phyloP scores from a whole-genome alignment of 2,888 invertebrate species.

The Lamellibrachia satsuma region DNA sequence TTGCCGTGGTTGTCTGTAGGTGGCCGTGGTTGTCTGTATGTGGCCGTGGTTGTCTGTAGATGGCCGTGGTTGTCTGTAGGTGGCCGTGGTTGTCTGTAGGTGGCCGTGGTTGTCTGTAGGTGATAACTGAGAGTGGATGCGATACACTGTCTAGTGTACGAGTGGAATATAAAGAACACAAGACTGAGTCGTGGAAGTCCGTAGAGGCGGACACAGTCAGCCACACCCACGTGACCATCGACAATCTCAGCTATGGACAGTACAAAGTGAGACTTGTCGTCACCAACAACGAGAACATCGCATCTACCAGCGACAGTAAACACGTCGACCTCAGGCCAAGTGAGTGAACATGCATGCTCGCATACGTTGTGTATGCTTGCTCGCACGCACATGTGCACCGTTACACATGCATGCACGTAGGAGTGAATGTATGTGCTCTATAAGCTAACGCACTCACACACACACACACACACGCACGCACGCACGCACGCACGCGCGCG shows the following conservation, averaged over 20 bases:
- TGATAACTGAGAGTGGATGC: not conserved
- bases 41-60: too few relatives aligned
- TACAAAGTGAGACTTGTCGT: not conserved
- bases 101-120: not conserved
- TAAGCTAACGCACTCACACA: too few relatives aligned
- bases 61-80: too few relatives aligned
- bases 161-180: not conserved
- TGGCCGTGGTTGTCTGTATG: too few relatives aligned
- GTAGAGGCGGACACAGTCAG: not conserved
- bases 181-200: not conserved
- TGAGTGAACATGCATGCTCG: not conserved
- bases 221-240: not conserved
- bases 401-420: too few relatives aligned
- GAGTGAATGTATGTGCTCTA: too few relatives aligned
- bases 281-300: not conserved
- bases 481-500: too few relatives aligned
- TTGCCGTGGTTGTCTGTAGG: too few relatives aligned
- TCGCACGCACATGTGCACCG: too few relatives aligned
- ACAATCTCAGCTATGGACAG: not conserved
- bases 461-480: too few relatives aligned
- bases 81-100: not conserved
- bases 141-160: not conserved
- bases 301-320: not conserved
- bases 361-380: not conserved
- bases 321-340: not conserved